Base-by-base conservation (phyloP, 2,797 vertebrate genomes). In the Tinamus major region DNA sequence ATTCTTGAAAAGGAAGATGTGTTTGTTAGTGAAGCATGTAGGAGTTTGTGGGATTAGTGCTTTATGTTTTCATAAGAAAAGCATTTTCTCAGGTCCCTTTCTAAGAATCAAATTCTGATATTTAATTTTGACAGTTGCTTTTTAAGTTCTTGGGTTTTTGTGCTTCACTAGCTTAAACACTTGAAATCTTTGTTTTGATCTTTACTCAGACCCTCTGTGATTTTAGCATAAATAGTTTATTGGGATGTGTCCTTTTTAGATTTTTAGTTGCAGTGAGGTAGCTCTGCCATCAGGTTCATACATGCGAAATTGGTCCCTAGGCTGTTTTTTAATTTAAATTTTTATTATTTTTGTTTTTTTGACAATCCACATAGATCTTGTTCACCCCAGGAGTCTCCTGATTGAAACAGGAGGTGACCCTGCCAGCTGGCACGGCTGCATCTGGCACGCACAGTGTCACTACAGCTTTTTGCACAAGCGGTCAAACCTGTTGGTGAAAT, bases 341-440 rank as follows among this genome's bases (percentile, higher is more conserved):
- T 4, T 49, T 49, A 12, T 49, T 53, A 16, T 29, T 29, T 53
- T 15, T 27, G 6, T 53, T 55, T 31, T 55, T 44, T 35, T 24
- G 37, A 41, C 12, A 42, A 4, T 37, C 53, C 7, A 26, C 63
- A 37, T 12, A 8, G 26, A 18, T 48, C 59, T 76, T 78, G 21
- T 41, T 35, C 24, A 18, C 19, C n/a, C 31, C 3, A 44, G 72
- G 35, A 76, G 42, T 79, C 77, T 78, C 53, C 83, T 85, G 13
- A 49, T 61, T 80, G 67, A 53, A 23, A 78, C 20, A 33, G 31
- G 24, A 61, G n/a, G 31, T 7, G 7, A 19, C 2, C 4, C 35
- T 64, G 51, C 49, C 19, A 44, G 0, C 0, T 75, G 64, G 39
- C 6, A 58, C 21, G 67, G 18, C 35, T 67, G 4, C 4, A 13